These are phyloP conservation scores for Lacanobia wlatinum DNA, from an alignment of 2,888 invertebrate species.

Conservation along the genomic window DNA sequence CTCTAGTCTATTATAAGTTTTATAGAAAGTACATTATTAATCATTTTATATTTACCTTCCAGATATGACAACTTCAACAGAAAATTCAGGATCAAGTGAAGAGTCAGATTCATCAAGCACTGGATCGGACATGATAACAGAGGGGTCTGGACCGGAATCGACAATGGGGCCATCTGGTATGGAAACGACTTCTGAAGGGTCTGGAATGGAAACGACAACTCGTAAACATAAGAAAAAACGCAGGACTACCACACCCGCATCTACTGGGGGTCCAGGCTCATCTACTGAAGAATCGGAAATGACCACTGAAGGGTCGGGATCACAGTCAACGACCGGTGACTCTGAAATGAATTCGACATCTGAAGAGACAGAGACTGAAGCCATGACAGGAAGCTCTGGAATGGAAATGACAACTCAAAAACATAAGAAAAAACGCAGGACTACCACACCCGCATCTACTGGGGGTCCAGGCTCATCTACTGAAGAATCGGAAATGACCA, in stretches of 20 bases:
- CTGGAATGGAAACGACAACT: constrained; percentile 9
- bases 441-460: background rate
- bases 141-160: background rate
- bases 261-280: background rate
- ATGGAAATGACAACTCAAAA: background rate
- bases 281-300: background rate
- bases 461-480: background rate
- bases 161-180: background rate
- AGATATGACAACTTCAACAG: no score
- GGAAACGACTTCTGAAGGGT: no score
- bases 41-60: constrained; percentile 13
- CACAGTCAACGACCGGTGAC: background rate
- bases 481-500: background rate
- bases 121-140: background rate
- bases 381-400: background rate
- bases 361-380: background rate
- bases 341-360: background rate
- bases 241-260: background rate
- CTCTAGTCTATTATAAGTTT: no score
- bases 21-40: background rate
- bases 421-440: background rate
- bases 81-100: no score
- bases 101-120: background rate
- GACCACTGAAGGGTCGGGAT: background rate
- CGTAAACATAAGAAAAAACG: background rate